Conservation (phyloP, 1,140 invertebrate species). For the Macrotrachela quadricornifera region DNA sequence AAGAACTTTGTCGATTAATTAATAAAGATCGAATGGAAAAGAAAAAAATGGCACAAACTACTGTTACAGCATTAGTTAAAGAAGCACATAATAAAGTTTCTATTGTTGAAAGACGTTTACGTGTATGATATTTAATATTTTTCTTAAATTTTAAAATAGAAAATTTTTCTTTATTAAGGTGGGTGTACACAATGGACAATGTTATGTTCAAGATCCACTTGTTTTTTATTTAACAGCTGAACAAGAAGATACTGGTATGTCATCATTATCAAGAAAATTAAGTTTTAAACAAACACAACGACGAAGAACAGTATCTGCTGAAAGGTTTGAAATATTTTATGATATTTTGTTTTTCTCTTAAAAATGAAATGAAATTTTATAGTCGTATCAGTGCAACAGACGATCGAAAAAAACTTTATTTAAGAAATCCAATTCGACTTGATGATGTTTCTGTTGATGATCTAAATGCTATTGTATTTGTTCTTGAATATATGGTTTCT, state of each 20-base stretch:
- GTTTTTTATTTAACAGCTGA: slow-evolving; percentile 16
- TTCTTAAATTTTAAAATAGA: too few relatives aligned
- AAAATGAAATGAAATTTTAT: too few relatives aligned
- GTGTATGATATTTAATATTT: too few relatives aligned
- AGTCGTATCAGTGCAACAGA: too few relatives aligned
- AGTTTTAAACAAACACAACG: too few relatives aligned
- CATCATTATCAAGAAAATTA: too few relatives aligned
- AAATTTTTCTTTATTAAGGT: too few relatives aligned
- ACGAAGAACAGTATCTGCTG: too few relatives aligned
- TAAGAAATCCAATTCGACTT: slow-evolving; percentile 17
- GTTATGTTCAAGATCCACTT: slow-evolving; percentile 23
- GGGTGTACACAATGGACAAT: slow-evolving; percentile 29
- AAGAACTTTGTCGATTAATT: slow-evolving; percentile 19
- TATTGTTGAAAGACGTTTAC: slow-evolving; percentile 19
- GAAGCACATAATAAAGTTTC: slow-evolving; percentile 10
- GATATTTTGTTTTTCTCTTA: too few relatives aligned
- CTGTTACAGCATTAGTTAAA: background rate
- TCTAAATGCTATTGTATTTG: slow-evolving; percentile 22
- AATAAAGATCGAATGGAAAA: slow-evolving; percentile 17
- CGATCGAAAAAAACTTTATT: too few relatives aligned
- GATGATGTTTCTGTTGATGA: slow-evolving; percentile 21
- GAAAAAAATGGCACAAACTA: background rate
- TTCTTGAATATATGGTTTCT: slow-evolving; percentile 22
- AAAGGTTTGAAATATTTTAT: too few relatives aligned
- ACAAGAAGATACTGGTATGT: too few relatives aligned